A percentile compares a stretch with the other conserved stretches of the same genome.
These are phyloP conservation scores for Mycalesis mineus DNA, from an alignment of 2,888 invertebrate species.

Conservation along the genomic window DNA sequence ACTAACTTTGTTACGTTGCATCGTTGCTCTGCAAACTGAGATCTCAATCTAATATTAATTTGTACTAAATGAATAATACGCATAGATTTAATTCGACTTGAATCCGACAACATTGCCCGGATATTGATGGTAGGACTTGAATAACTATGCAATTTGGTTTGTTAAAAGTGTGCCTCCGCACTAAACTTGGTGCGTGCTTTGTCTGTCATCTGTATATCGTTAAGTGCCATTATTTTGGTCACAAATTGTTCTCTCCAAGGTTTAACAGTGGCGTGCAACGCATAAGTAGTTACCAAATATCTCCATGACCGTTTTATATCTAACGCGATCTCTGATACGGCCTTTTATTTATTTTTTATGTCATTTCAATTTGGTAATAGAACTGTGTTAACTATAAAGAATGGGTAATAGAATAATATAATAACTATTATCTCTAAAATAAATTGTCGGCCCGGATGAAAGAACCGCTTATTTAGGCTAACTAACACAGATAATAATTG, in stretches of 20 bases:
- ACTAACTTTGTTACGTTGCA: too few relatives aligned
- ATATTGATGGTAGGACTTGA: too few relatives aligned
- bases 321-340: slow-evolving; percentile 12
- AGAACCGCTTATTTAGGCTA: neutral
- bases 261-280: slow-evolving; percentile 30
- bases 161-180: neutral
- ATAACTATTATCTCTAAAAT: neutral
- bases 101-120: too few relatives aligned
- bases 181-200: neutral
- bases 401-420: neutral
- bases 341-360: slow-evolving; percentile 9
- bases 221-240: slow-evolving; percentile 45
- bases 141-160: too few relatives aligned
- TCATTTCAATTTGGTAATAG: slow-evolving; percentile 5
- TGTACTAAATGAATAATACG: too few relatives aligned
- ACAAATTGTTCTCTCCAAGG: slow-evolving; percentile 35
- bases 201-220: slow-evolving; percentile 16
- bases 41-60: too few relatives aligned
- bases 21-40: too few relatives aligned
- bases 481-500: neutral
- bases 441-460: neutral
- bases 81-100: too few relatives aligned
- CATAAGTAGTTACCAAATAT: slow-evolving; percentile 24
- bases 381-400: neutral
- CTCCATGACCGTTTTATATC: slow-evolving; percentile 15